Evolutionary conservation across 2,113 vertebrate genomes (phyloP).

Genomic region (Pomatorhinus ruficollis): DNA sequence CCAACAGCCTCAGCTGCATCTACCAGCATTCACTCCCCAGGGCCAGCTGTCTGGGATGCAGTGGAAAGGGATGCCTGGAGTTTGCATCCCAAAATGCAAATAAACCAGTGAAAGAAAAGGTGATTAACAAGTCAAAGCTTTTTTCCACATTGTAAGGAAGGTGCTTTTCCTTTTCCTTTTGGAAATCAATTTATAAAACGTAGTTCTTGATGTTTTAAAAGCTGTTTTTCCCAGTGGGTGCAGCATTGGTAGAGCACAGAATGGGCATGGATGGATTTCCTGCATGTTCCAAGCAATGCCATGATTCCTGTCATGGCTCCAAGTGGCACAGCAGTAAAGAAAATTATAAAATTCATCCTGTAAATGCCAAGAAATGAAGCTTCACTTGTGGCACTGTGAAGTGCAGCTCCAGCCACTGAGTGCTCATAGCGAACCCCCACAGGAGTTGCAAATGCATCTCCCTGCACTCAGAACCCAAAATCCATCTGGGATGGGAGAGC

Average conservation of each 20-base stretch:
- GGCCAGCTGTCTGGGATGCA: accelerated
- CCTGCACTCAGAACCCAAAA: neutral
- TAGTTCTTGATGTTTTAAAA: accelerated
- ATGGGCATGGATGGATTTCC: accelerated
- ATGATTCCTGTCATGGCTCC: neutral
- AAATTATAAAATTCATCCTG: accelerated
- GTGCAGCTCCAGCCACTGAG: accelerated
- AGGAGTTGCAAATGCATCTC: accelerated
- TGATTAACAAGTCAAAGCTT: neutral
- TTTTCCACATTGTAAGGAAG: neutral
- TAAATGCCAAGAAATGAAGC: accelerated
- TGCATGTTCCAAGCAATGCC: neutral
- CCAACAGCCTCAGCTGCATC: neutral
- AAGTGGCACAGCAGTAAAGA: neutral
- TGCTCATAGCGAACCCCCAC: accelerated
- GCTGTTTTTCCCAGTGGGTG: neutral
- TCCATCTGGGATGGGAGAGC: neutral
- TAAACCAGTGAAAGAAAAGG: accelerated
- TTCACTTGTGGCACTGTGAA: neutral
- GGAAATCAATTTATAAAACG: neutral
- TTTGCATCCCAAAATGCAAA: neutral
- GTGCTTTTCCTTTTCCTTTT: neutral
- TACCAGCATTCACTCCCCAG: accelerated
- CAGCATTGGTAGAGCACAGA: accelerated
- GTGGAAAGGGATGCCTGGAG: neutral